Evolutionary conservation across 2,888 invertebrate genomes (phyloP).

Genomic region (Acleris emargana): DNA sequence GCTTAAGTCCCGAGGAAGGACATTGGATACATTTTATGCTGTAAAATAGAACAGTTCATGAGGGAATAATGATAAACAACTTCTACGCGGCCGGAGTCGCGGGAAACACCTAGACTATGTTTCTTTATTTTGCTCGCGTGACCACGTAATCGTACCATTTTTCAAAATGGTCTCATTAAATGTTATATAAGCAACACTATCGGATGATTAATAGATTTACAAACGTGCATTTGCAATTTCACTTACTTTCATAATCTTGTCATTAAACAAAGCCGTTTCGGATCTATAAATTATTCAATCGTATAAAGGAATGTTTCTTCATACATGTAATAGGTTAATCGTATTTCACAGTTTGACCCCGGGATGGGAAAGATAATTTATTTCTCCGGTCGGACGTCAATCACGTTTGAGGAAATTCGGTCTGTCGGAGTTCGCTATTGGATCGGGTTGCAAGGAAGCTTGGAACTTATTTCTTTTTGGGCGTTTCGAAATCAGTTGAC

Average conservation of each 20-base stretch:
- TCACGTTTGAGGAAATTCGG: constrained; percentile 55
- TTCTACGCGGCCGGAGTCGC: too few species aligned
- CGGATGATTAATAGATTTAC: constrained; percentile 30
- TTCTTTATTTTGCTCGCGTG: constrained; percentile 20
- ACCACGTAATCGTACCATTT: constrained; percentile 22
- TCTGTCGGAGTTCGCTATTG: constrained; percentile 44
- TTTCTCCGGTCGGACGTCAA: constrained; percentile 61
- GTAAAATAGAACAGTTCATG: too few species aligned
- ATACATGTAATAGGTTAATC: constrained; percentile 59
- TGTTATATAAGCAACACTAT: constrained; percentile 21
- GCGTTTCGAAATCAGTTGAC: constrained; percentile 43
- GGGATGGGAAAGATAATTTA: constrained; percentile 58
- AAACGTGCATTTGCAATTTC: constrained; percentile 40
- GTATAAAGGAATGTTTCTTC: constrained; percentile 50
- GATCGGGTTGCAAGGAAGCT: constrained; percentile 56
- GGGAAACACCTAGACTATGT: not conserved
- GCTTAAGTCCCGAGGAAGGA: too few species aligned
- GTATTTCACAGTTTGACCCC: constrained; percentile 60
- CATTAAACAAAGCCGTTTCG: constrained; percentile 36
- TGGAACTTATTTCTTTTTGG: constrained; percentile 51
- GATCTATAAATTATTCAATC: constrained; percentile 49
- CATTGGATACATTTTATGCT: too few species aligned
- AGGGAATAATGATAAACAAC: too few species aligned
- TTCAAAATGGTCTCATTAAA: constrained; percentile 31
- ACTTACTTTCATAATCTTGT: constrained; percentile 39